Conservation (phyloP, 2,888 invertebrate species). For the Altica lythri region DNA sequence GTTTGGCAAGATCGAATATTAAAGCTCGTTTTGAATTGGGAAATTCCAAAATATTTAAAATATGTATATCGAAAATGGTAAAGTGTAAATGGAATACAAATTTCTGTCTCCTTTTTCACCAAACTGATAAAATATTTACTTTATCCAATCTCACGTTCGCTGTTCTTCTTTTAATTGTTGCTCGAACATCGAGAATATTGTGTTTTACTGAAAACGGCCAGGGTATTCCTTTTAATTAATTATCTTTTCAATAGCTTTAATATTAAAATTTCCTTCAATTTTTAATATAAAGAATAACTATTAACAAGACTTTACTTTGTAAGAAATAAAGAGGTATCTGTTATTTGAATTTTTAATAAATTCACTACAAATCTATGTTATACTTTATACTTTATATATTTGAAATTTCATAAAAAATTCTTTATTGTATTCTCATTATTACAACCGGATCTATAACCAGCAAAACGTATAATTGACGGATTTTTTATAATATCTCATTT, state of each 20-base stretch:
- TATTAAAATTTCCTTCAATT: slow-evolving; percentile 4
- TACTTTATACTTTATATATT: too few species aligned
- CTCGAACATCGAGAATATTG: slow-evolving; percentile 5
- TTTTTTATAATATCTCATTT: too few species aligned
- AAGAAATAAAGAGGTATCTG: too few species aligned
- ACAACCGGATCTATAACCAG: too few species aligned
- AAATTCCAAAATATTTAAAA: neutral
- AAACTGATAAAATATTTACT: slow-evolving; percentile 1
- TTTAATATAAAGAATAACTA: too few species aligned
- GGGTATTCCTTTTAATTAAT: slow-evolving; percentile 12
- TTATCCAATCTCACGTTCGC: neutral
- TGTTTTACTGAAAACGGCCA: slow-evolving; percentile 2
- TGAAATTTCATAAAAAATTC: too few species aligned
- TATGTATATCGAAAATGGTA: neutral
- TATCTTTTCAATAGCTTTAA: neutral
- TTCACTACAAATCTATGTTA: too few species aligned
- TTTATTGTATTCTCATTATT: too few species aligned
- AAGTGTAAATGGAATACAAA: neutral
- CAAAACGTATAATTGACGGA: too few species aligned
- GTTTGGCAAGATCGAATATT: neutral
- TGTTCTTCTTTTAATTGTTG: neutral
- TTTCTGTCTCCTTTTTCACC: neutral
- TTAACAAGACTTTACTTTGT: too few species aligned
- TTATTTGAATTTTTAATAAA: too few species aligned
- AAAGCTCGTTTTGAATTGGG: neutral